Evolutionary conservation across 2,113 vertebrate species (phyloP), one percentile per base, ranked within the genome.

Genomic region (Vireo altiloquus): DNA sequence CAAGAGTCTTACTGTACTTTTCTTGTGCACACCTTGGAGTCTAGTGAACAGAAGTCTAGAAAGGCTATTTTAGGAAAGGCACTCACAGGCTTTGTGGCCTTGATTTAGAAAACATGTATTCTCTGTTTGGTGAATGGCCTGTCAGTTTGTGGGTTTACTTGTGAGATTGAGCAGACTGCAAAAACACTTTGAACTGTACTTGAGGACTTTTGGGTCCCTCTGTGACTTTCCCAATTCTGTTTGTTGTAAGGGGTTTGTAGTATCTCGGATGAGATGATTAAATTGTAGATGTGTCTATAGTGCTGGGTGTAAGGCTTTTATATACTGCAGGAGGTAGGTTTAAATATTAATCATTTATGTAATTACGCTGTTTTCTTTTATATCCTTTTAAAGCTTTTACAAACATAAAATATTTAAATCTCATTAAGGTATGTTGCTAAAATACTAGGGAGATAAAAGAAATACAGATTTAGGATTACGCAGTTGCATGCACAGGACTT

Each of bases 341-440:
- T 89, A 95, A 90, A 89, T 72, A 94, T 79, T 89, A 95, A 95
- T 91, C 9, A 70, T 77, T 88, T 82, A 87, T 61, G 69, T 90
- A 76, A 91, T 82, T 13, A 70, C 60, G 19, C 18, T 64, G 7
- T 47, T 82, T 95, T 92, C 47, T 88, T 76, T 88, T 28, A 37
- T 80, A 86, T 56, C 35, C 24, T 95, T 66, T 81, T 65, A 72
- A 92, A 95, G 42, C 94, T 95, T 97, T 96, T 90, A 92, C 23
- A 89, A 93, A 83, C 64, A 94, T 92, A 66, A 96, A 96, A 87
- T 94, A 94, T 95, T 94, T 95, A 94, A 69, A 94, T 92, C 64
- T 94, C 91, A 93, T 39, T 87, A 87, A 90, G n/a, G 69, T 60
- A 82, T 49, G 50, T 87, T 80, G 64, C 83, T 93, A 47, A 74